These are phyloP conservation scores for Neuroterus valhalla DNA, from an alignment of 1,140 invertebrate genomes.

Conservation along the genomic window DNA sequence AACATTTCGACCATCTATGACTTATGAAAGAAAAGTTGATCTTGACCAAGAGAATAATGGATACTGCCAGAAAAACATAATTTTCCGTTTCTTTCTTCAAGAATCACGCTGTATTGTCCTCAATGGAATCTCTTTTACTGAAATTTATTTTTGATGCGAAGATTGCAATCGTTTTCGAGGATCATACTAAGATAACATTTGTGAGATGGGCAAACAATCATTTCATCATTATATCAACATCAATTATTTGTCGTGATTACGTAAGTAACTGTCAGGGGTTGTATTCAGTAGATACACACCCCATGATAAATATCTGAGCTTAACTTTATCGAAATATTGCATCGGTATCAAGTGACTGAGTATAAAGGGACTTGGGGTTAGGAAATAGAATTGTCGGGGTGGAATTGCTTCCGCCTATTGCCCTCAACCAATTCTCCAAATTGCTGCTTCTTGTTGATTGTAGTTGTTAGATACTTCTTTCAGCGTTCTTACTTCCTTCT, in stretches of 20 bases:
- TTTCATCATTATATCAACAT: background rate
- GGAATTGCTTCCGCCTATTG: conserved; percentile 17
- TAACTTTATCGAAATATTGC: conserved; percentile 16
- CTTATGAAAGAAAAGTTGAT: too few relatives aligned
- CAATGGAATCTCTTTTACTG: too few relatives aligned
- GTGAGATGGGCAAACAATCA: too few relatives aligned
- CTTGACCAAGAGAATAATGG: too few relatives aligned
- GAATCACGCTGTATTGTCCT: too few relatives aligned
- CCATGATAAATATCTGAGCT: background rate
- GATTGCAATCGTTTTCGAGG: too few relatives aligned
- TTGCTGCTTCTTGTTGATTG: conserved; percentile 1
- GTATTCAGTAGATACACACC: background rate
- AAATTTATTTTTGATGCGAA: too few relatives aligned
- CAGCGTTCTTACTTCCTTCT: background rate
- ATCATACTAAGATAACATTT: too few relatives aligned
- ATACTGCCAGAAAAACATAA: too few relatives aligned
- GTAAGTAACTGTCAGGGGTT: background rate
- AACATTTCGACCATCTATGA: too few relatives aligned
- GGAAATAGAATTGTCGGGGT: conserved; percentile 36
- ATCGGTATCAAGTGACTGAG: conserved; percentile 21
- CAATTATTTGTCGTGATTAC: background rate
- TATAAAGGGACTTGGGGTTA: conserved; percentile 32
- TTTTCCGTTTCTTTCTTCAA: too few relatives aligned
- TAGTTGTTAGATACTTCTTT: background rate
- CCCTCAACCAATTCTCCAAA: conserved; percentile 9